Evolutionary conservation across 2,888 invertebrate species (phyloP), one percentile per base, ranked within the genome.

Genomic region (Colostygia pectinataria): DNA sequence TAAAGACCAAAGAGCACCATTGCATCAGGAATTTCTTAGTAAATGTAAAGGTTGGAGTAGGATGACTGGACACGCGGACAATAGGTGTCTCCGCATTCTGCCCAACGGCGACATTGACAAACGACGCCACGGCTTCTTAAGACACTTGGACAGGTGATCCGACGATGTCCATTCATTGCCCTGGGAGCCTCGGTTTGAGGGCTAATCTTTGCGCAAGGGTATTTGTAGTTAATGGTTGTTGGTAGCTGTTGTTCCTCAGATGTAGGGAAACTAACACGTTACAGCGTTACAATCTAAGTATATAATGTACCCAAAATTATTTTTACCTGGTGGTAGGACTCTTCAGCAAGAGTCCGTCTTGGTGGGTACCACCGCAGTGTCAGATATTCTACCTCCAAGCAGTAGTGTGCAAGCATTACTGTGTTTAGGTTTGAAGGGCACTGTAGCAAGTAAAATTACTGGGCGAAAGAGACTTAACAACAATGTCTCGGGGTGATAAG

Each of bases 61-160:
- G 62, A 67, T 65, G 66, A 69, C 71, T 66, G 63, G 75, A 70
- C 71, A 66, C 49, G 61, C 68, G 71, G 63, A 76, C 78, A 79
- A 81, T 79, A 68, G 80, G 68, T 65, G 69, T 67, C 68, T 64
- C 70, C 72, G 71, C 71, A 71, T 74, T 74, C 71, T 67, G 57
- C 51, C 61, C 34, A 54, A 68, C 65, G 59, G 54, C 69, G 83
- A 83, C 84, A 61, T 77, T 83, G 83, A 84, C 77, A 81, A 84
- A 84, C 74, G 80, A 78, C 65, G 65, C 57, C 55, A 66, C 66
- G 63, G 68, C 67, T 55, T 70, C 73, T 72, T 64, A 71, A 74
- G 80, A 79, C 75, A 77, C 76, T 78, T 72, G 73, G 83, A 83
- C 83, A 83, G 85, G 83, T 83, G 84, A 84, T 83, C 75, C 77